Conservation (phyloP, 2,888 invertebrate species). For the Pasiphila rectangulata region DNA sequence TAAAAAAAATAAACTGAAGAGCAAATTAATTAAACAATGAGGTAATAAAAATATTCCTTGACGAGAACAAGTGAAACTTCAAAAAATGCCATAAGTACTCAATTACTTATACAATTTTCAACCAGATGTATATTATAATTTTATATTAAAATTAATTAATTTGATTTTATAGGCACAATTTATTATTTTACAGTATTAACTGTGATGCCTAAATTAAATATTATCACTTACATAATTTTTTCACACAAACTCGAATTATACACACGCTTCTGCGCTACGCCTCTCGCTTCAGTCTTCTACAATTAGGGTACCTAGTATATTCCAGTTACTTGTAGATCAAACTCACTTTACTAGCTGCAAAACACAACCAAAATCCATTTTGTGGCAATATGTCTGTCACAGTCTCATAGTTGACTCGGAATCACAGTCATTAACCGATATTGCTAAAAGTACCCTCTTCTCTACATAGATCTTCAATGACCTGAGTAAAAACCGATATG, state of each 20-base stretch:
- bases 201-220: slow-evolving; percentile 46
- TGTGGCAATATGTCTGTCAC: background rate
- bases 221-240: slow-evolving; percentile 43
- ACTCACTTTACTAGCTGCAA: background rate
- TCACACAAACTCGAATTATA: slow-evolving; percentile 42
- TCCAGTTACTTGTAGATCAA: slow-evolving; percentile 34
- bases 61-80: background rate
- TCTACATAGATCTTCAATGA: slow-evolving; percentile 42
- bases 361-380: background rate
- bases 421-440: slow-evolving; percentile 40
- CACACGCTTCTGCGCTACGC: slow-evolving; percentile 39
- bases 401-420: slow-evolving; percentile 17
- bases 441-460: slow-evolving; percentile 30
- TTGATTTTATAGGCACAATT: slow-evolving; percentile 44
- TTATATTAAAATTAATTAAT: slow-evolving; percentile 18
- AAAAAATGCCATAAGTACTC: background rate
- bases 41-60: slow-evolving; percentile 24
- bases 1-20: slow-evolving; percentile 23
- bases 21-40: slow-evolving; percentile 28
- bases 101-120: background rate
- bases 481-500: slow-evolving; percentile 38
- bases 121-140: slow-evolving; percentile 17
- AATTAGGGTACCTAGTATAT: slow-evolving; percentile 39
- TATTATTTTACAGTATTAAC: slow-evolving; percentile 45
- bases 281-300: slow-evolving; percentile 67